Evolutionary conservation across 2,888 invertebrate species (phyloP), one percentile per base, ranked within the genome.

Genomic region (Adelognathus sp.): DNA sequence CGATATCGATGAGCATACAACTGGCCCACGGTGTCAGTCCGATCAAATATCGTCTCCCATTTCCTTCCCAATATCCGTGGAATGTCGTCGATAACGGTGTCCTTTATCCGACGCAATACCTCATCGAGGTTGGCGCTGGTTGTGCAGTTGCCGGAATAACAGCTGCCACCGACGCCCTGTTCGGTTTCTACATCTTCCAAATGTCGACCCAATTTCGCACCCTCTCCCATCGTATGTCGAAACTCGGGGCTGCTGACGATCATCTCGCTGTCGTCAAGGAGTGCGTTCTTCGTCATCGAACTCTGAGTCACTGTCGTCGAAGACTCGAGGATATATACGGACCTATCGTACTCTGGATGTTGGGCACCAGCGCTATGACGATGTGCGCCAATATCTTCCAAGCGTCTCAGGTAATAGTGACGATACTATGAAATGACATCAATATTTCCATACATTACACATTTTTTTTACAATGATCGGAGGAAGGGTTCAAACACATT

Each of bases 311-410:
- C 11, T 86, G 84, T 27, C 69, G 77, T 0, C 69, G 79, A 5
- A 79, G 76, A 0, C 16, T 87, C 5, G 73, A 86, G 56, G 36
- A 66, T 14, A 66, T 86, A 18, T 88, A 84, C 61, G 85, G 86
- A 1, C 78, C 84, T 0, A 64, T 86, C 5, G 70, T 86, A 0
- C 9, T 87, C 1, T 83, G 83, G 77, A 80, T 83, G 60, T 72
- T 83, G 1, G n/a, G 82, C 3, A 80, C 84, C 0, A 85, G 84
- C 50, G 85, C 85, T 3, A 21, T 85, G 5, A 70, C 84, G 0
- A 79, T 87, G 44, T 88, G 87, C 54, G 70, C 80, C 1, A 33
- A 84, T n/a, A 81, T 88, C 50, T 88, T 84, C 54, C 85, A 88
- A 64, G 69, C 78, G 3, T 75, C 80, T 11, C 79, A 81, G 75